phyloP scores from a whole-genome alignment of 1,140 invertebrate species.

The Battus philenor region DNA sequence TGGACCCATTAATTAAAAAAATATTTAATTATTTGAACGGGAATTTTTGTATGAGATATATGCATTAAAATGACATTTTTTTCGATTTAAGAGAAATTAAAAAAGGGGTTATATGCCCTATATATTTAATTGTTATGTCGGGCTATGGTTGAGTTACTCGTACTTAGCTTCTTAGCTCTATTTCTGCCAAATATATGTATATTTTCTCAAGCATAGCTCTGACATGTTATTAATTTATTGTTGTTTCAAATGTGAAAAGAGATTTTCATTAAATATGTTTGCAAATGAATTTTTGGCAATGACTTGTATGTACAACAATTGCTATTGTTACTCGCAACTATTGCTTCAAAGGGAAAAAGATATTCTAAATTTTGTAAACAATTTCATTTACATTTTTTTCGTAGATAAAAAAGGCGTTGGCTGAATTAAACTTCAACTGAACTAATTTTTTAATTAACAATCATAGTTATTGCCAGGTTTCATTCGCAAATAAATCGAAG shows the following conservation, averaged over 20 bases:
- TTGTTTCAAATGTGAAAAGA: not conserved
- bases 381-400: not conserved
- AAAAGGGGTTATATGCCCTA: not conserved
- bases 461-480: not conserved
- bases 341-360: no score
- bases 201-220: not conserved
- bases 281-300: not conserved
- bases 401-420: not conserved
- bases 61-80: not conserved
- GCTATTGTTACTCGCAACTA: no score
- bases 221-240: not conserved
- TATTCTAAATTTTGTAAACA: not conserved
- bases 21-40: no score
- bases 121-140: not conserved
- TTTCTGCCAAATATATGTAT: not conserved
- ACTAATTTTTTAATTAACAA: not conserved
- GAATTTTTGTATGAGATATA: no score
- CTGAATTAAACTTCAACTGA: not conserved
- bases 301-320: no score
- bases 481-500: no score
- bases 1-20: constrained; percentile 58
- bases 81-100: not conserved
- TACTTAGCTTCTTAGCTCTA: not conserved
- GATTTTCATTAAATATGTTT: not conserved
- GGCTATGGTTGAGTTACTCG: no score